Base-by-base conservation (phyloP, 2,888 invertebrate genomes). In the Cistogaster globosa region DNA sequence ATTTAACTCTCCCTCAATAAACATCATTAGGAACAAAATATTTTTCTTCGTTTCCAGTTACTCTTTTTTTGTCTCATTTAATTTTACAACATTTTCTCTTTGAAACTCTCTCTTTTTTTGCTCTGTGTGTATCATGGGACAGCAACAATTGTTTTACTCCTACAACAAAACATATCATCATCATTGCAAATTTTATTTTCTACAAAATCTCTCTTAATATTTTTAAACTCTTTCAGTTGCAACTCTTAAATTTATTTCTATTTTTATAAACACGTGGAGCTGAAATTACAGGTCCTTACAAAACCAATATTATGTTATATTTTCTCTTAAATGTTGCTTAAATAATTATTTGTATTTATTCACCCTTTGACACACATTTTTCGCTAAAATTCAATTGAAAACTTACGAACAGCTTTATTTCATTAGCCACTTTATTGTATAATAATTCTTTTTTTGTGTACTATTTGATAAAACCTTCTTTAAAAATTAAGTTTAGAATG, bases 341-440 rank as follows among this genome's bases (percentile, higher is more conserved):
- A 62, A 62, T 36, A 45, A 78, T 78, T 55, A 71, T 78, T 77
- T 75, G 51, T 85, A 58, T 82, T 78, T 85, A 82, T 83, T 79
- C 79, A 82, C 83, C 78, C 78, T 85, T 78, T 85, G 85, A 85
- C 85, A 85, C 71, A 85, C 82, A 77, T 84, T 85, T 85, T 82
- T 78, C 78, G 48, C 71, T 78, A 79, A 75, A 77, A 83, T 77
- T 77, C 53, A 83, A 77, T 76, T 77, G 65, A 53, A 71, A 58
- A 60, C 72, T 83, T 76, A 77, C 69, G 69, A 75, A 57, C 69
- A 74, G 72, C 26, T 81, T 77, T 76, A 81, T 84, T 81, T 81
- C 77, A 81, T 79, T 83, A 67, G 74, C 80, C 58, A 53, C 62
- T 74, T 74, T 60, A 45, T 74, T 69, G 26, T 62, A 42, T 42